Evolutionary conservation across 35 echinoderm and acorn worm species (phyloP).

Genomic region (Ophioderma brevispina): DNA sequence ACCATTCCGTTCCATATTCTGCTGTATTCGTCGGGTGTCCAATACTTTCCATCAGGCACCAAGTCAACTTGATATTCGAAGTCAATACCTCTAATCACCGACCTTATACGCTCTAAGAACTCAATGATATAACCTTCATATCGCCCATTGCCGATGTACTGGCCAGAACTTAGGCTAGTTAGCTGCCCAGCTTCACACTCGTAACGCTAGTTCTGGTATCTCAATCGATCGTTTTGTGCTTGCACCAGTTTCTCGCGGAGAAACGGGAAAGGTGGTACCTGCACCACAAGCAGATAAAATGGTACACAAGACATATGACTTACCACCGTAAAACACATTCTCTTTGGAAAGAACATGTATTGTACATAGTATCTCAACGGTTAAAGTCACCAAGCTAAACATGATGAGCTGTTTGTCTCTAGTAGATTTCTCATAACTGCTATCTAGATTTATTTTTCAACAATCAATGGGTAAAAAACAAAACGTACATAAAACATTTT

Average conservation of each 20-base stretch:
- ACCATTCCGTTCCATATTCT: slow-evolving; percentile 74
- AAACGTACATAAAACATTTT: no score
- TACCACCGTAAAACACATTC: no score
- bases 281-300: no score
- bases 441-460: no score
- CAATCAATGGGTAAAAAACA: no score
- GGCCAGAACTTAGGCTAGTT: neutral
- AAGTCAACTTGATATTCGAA: slow-evolving; percentile 75
- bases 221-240: neutral
- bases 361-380: no score
- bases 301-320: no score
- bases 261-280: slow-evolving; percentile 55
- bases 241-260: slow-evolving; percentile 20
- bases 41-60: slow-evolving; percentile 66
- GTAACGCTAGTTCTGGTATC: neutral
- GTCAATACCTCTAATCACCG: slow-evolving; percentile 64
- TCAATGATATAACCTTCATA: slow-evolving; percentile 76
- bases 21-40: slow-evolving; percentile 33
- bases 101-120: slow-evolving; percentile 44
- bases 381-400: no score
- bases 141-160: slow-evolving; percentile 16
- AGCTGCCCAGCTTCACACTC: neutral
- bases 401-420: no score
- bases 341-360: no score
- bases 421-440: no score